phyloP scores from a whole-genome alignment of 2,113 vertebrate genomes.

The Desmodus rotundus region DNA sequence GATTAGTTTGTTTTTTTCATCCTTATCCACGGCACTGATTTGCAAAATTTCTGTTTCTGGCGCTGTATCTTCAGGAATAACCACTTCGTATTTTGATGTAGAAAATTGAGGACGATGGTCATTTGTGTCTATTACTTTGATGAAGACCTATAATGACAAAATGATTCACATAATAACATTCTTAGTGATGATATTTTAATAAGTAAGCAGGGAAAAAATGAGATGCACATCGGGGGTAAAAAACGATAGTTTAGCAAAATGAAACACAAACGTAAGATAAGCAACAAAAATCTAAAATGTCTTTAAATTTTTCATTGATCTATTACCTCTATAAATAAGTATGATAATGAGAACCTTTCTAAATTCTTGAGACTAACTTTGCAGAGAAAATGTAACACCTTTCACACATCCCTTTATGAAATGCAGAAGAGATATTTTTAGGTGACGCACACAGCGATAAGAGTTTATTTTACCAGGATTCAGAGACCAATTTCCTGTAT shows the following conservation, averaged over 20 bases:
- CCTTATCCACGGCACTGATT: slow-evolving; percentile 90
- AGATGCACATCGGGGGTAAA: background rate
- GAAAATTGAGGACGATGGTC: slow-evolving; percentile 96
- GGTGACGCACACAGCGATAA: background rate
- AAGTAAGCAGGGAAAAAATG: background rate
- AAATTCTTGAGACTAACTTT: background rate
- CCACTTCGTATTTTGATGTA: slow-evolving; percentile 87
- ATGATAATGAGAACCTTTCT: background rate
- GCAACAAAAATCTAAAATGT: background rate
- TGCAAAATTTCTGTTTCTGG: slow-evolving; percentile 91
- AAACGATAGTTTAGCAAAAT: background rate
- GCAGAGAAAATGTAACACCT: background rate
- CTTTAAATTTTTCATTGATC: background rate
- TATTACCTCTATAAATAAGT: background rate
- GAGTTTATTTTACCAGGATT: background rate
- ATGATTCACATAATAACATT: background rate
- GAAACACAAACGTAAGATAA: background rate
- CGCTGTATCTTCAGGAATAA: slow-evolving; percentile 89
- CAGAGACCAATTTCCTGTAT: background rate
- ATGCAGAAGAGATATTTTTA: background rate
- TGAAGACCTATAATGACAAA: slow-evolving; percentile 87
- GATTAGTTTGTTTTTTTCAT: slow-evolving; percentile 97
- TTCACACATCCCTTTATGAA: background rate
- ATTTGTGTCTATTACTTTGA: slow-evolving; percentile 97
- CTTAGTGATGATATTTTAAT: background rate